Conservation (phyloP, 2,113 vertebrate species). For the Benitochromis conjunctus region DNA sequence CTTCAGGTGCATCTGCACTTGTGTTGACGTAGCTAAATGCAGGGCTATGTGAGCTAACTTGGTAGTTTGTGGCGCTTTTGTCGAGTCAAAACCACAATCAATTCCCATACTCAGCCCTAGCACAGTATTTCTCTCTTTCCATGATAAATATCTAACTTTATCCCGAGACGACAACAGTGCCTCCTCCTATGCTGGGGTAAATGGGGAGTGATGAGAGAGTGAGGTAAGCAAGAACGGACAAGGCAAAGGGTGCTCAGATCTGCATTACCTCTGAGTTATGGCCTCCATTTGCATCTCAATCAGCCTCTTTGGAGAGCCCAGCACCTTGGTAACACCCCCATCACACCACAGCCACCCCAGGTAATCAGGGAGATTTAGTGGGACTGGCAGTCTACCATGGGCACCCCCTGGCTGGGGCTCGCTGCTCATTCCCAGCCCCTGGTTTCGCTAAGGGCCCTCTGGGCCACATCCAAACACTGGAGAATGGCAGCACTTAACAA, state of each 20-base stretch:
- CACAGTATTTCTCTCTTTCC: neutral
- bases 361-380: conserved; percentile 82
- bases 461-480: conserved; percentile 73
- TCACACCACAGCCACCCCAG: conserved; percentile 66
- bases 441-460: conserved; percentile 75
- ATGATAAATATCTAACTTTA: conserved; percentile 68
- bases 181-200: conserved; percentile 61
- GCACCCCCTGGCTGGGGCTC: conserved; percentile 62
- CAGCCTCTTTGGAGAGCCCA: conserved; percentile 85
- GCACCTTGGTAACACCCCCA: conserved; percentile 78
- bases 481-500: conserved; percentile 76
- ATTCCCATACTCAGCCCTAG: neutral
- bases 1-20: conserved; percentile 1
- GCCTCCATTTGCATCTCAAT: conserved; percentile 95
- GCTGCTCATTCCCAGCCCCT: conserved; percentile 67
- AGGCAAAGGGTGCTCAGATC: conserved; percentile 75
- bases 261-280: conserved; percentile 96
- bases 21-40: neutral
- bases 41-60: neutral
- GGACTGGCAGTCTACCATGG: conserved; percentile 53
- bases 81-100: neutral
- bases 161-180: conserved; percentile 67
- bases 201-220: conserved; percentile 70
- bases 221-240: conserved; percentile 58
- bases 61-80: neutral